phyloP scores from a whole-genome alignment of 2,113 vertebrate genomes.

The Aphyosemion australe region DNA sequence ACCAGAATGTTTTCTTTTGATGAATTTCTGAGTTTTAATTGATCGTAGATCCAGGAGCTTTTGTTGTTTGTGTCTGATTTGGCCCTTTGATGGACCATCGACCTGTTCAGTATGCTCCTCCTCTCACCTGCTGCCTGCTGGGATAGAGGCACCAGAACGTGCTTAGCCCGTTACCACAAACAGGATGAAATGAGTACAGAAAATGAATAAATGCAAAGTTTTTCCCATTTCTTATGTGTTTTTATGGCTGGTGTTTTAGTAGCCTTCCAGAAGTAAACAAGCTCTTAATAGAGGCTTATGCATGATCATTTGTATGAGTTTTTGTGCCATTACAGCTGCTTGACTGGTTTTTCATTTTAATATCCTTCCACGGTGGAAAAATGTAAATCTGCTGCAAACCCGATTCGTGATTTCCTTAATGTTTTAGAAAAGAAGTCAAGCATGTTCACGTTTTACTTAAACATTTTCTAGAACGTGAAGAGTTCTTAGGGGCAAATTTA shows the following conservation, averaged over 20 bases:
- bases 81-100: neutral
- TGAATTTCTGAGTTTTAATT: no score
- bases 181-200: neutral
- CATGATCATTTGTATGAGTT: neutral
- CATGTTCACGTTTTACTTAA: neutral
- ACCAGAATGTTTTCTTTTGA: no score
- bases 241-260: neutral
- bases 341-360: constrained; percentile 6
- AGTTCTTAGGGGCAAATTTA: constrained; percentile 1
- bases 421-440: neutral
- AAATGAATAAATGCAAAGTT: neutral
- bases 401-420: constrained; percentile 1
- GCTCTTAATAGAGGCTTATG: neutral
- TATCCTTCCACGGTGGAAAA: constrained; percentile 1
- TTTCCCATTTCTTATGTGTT: neutral
- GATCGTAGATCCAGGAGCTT: neutral
- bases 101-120: neutral
- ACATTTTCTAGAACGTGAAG: neutral
- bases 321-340: constrained; percentile 13
- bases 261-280: neutral
- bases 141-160: no score
- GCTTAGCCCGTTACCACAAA: neutral
- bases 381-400: constrained; percentile 10
- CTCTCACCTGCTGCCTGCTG: no score
- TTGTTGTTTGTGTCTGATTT: neutral